Evolutionary conservation across 2,888 invertebrate species (phyloP).

Genomic region (Mythimna vitellina): DNA sequence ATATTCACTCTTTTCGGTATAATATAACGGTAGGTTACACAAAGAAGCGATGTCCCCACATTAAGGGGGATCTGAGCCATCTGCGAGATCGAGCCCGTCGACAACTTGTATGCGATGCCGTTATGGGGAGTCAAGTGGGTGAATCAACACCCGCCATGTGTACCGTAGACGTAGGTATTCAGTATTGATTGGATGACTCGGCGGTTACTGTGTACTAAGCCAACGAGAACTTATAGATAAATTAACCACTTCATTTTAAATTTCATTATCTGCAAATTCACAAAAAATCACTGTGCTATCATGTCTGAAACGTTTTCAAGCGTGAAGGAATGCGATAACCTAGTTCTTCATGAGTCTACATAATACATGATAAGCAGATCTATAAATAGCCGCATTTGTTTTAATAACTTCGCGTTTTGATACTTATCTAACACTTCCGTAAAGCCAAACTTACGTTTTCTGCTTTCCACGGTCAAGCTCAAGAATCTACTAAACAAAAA

Average conservation of each 20-base stretch:
- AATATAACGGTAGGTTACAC: conserved; percentile 52
- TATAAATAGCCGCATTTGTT: conserved; percentile 38
- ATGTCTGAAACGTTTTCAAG: conserved; percentile 21
- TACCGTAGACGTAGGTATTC: conserved; percentile 44
- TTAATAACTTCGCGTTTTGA: conserved; percentile 39
- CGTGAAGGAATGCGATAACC: conserved; percentile 29
- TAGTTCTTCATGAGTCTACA: conserved; percentile 21
- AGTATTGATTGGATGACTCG: conserved; percentile 47
- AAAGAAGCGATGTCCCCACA: conserved; percentile 62
- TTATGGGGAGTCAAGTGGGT: conserved; percentile 68
- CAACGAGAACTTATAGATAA: not conserved
- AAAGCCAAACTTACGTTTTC: conserved; percentile 38
- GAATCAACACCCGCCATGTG: conserved; percentile 60
- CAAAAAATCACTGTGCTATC: conserved; percentile 25
- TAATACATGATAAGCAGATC: conserved; percentile 35
- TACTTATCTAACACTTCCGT: conserved; percentile 47
- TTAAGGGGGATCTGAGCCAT: conserved; percentile 70
- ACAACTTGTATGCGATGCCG: conserved; percentile 62
- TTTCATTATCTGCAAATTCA: not conserved
- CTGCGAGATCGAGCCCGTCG: conserved; percentile 66
- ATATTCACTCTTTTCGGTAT: conserved; percentile 58
- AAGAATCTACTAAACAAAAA: conserved; percentile 49
- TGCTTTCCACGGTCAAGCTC: conserved; percentile 47
- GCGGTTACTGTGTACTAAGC: conserved; percentile 9
- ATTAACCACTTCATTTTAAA: not conserved